Evolutionary conservation across 1,140 invertebrate genomes (phyloP), one percentile per base, ranked within the genome.

Genomic region (Panagrolaimus sp.): DNA sequence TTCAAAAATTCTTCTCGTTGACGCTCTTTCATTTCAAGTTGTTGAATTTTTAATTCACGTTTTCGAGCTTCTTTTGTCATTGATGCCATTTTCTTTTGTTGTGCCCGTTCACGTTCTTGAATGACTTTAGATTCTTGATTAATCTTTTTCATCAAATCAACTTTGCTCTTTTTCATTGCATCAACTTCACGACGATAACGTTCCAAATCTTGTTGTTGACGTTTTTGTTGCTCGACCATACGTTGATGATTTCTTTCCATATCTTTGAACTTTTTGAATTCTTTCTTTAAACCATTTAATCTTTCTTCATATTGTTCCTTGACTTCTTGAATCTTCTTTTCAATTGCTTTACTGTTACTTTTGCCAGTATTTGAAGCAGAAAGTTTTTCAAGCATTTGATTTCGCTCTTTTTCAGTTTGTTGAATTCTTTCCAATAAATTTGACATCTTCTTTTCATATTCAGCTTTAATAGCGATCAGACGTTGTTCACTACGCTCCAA

Each of bases 401-500:
- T 94, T 58, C 93, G 87, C 85, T 98, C 95, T 63, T 91, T 89
- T 84, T 95, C 91, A 0, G 93, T 96, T 71, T 90, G 89, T 72
- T 88, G 88, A 62, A 97, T 98, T 77, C 90, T 89, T 4, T 88
- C 88, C 79, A 92, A 90, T n/a, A 98, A 84, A 62, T 91, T 89
- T 46, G 88, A 85, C n/a, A 98, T 85, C 81, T 97, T 94, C 47
- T 94, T 91, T 84, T 98, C 95, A 84, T 98, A 98, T 77, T 96
- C 91, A 70, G 89, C 88, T 64, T 89, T 89, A 87, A 97, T 89
- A 0, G 89, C 88, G 44, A 90, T 88, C 71, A 96, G 86, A 58
- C 91, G 85, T 58, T 89, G 87, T 82, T 97, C 91, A 12, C 90
- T 91, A 24, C 89, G 84, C 83, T 98, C 94, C 65, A 98, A 83